Conservation (phyloP, 2,113 vertebrate species). For the Marcusenius ussheri region DNA sequence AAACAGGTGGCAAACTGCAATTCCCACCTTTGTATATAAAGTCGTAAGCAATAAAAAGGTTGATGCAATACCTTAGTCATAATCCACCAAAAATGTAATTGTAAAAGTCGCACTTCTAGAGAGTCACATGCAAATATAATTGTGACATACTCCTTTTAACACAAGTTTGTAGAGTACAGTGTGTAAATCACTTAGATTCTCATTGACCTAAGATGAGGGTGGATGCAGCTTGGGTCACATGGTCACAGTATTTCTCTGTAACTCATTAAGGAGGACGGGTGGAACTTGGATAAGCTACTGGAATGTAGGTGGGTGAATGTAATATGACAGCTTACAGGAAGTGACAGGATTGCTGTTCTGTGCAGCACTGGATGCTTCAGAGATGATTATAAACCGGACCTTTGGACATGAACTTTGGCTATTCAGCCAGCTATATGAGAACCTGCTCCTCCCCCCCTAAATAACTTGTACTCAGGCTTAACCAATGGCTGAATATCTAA, state of each 20-base stretch:
- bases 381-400: background rate
- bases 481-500: background rate
- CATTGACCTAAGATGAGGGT: too few relatives aligned
- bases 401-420: background rate
- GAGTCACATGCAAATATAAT: background rate
- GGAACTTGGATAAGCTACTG: background rate
- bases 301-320: background rate
- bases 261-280: background rate
- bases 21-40: conserved; percentile 28
- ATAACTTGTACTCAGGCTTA: background rate
- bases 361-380: background rate
- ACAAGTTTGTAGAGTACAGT: background rate
- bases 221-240: background rate
- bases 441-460: background rate
- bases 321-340: background rate
- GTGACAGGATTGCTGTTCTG: background rate
- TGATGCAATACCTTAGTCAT: conserved; percentile 25
- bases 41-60: conserved; percentile 50
- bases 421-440: background rate
- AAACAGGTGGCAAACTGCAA: conserved; percentile 19
- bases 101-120: background rate
- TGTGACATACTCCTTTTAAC: background rate
- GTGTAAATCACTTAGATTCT: background rate
- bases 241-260: background rate
- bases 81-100: background rate